Percentiles rank a stretch among this genome's conserved stretches.
These are phyloP conservation scores for Diachasmimorpha longicaudata DNA, from an alignment of 1,140 invertebrate genomes.

Conservation along the genomic window DNA sequence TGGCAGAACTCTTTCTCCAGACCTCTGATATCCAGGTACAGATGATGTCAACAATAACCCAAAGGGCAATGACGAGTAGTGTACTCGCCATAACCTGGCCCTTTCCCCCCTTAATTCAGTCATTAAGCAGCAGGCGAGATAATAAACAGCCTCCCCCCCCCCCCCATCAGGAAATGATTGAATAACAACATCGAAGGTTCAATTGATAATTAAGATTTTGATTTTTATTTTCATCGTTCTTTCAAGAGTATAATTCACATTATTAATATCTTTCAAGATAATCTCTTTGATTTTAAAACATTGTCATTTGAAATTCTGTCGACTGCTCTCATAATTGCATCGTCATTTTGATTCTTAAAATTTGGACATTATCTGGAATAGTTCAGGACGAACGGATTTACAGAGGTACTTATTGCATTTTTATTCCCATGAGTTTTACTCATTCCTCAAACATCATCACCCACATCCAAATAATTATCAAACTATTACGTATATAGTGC, in stretches of 20 bases:
- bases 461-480: conserved; percentile 19
- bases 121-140: no score
- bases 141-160: no score
- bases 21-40: conserved; percentile 67
- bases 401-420: conserved; percentile 14
- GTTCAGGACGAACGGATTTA: neutral
- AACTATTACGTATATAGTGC: neutral
- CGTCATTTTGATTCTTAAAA: neutral
- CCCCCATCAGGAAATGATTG: no score
- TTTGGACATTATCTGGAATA: conserved; percentile 10
- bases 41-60: conserved; percentile 85
- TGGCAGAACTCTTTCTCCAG: conserved; percentile 83
- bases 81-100: no score
- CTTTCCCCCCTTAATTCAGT: no score
- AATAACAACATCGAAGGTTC: no score
- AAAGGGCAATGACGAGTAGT: conserved; percentile 90
- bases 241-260: conserved; percentile 1
- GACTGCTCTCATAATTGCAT: neutral
- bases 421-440: neutral
- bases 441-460: neutral
- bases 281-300: neutral
- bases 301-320: neutral
- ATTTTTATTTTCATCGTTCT: neutral
- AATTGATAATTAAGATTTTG: neutral
- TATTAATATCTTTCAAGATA: neutral